These are phyloP conservation scores for Cheilosia pagana DNA, from an alignment of 2,888 invertebrate species.

Conservation along the genomic window DNA sequence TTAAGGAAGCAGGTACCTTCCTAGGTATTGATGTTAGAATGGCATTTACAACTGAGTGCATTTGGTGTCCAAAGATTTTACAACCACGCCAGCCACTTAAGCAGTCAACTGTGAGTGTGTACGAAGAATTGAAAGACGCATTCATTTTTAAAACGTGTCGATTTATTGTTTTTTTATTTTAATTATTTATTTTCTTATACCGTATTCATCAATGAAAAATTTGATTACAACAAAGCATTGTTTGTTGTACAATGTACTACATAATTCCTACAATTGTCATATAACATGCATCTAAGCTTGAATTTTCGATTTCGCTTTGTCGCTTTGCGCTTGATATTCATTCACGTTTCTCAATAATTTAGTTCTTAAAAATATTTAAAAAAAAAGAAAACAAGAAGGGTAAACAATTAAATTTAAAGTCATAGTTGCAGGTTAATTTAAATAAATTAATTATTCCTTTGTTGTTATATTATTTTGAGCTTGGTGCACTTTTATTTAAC, in stretches of 20 bases:
- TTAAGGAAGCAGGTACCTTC: too few relatives aligned
- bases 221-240: constrained; percentile 46
- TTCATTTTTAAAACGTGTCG: constrained; percentile 9
- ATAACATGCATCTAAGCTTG: constrained; percentile 45
- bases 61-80: too few relatives aligned
- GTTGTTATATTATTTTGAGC: constrained; percentile 66
- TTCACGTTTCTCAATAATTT: constrained; percentile 56
- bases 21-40: too few relatives aligned
- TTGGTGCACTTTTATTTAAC: constrained; percentile 53
- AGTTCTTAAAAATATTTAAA: constrained; percentile 44
- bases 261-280: constrained; percentile 35
- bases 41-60: too few relatives aligned
- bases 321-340: constrained; percentile 36
- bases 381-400: constrained; percentile 29
- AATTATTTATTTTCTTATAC: constrained; percentile 1
- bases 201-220: constrained; percentile 42
- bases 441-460: constrained; percentile 47
- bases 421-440: constrained; percentile 36
- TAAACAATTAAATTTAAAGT: constrained; percentile 27
- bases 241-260: constrained; percentile 22
- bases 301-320: constrained; percentile 11
- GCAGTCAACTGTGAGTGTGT: neutral
- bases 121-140: neutral
- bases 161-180: constrained; percentile 14
- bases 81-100: too few relatives aligned